Conservation (phyloP, 2,113 vertebrate genomes). For the Gobio gobio region DNA sequence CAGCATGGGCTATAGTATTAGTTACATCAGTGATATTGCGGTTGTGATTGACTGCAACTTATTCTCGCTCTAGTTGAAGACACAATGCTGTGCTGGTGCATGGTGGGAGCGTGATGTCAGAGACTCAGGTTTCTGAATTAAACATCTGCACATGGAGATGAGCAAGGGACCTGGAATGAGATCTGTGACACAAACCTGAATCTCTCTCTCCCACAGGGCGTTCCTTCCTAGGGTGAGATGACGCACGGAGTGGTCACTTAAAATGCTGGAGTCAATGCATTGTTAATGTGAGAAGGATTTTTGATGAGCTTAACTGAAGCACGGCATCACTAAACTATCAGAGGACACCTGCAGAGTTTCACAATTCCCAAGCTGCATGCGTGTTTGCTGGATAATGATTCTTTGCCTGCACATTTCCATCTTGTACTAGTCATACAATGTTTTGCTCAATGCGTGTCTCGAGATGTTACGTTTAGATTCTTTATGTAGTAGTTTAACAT, state of each 20-base stretch:
- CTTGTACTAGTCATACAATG: not conserved
- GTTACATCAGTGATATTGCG: not conserved
- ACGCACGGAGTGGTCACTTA: not conserved
- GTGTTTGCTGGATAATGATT: not conserved
- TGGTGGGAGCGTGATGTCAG: not conserved
- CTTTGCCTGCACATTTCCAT: not conserved
- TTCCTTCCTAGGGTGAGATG: conserved; percentile 25
- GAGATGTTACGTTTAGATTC: not conserved
- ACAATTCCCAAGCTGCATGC: not conserved
- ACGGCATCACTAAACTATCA: not conserved
- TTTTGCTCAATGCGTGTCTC: not conserved
- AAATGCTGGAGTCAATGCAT: not conserved
- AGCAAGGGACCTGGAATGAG: not conserved
- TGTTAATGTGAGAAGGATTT: not conserved
- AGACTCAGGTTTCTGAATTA: not conserved
- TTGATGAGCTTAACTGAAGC: not conserved
- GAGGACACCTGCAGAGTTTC: not conserved
- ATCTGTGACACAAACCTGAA: conserved; percentile 21
- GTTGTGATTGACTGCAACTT: not conserved
- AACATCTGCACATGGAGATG: not conserved
- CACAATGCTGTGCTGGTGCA: not conserved
- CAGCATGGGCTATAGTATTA: not conserved
- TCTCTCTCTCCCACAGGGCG: conserved; percentile 30
- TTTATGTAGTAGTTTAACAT: not conserved
- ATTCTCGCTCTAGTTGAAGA: not conserved